Evolutionary conservation across 2,888 invertebrate species (phyloP).

Genomic region (Callinectes sapidus): DNA sequence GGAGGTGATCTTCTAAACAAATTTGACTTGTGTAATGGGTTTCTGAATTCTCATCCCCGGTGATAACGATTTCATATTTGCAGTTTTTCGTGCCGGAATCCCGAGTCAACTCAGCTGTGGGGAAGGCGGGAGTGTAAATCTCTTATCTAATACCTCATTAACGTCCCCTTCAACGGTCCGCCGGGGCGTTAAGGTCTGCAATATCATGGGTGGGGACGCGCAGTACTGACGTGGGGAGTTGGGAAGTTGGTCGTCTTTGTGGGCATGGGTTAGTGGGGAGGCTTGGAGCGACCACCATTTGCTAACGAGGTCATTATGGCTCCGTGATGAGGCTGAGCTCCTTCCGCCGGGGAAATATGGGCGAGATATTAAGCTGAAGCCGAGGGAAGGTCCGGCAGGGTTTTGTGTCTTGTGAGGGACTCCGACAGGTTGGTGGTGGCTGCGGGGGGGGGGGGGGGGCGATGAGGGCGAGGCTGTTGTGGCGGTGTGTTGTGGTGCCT

Average conservation of each 20-base stretch:
- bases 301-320: constrained; percentile 33
- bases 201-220: background rate
- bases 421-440: background rate
- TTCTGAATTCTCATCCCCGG: background rate
- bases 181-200: background rate
- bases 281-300: background rate
- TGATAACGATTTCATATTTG: constrained; percentile 3
- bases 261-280: background rate
- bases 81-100: background rate
- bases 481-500: background rate
- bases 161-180: background rate
- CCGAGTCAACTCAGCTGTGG: background rate
- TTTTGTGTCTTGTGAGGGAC: constrained; percentile 7
- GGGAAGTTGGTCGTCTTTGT: background rate
- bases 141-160: constrained; percentile 23
- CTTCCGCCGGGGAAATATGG: constrained; percentile 13
- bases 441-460: too few relatives aligned
- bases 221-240: background rate
- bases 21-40: constrained; percentile 5
- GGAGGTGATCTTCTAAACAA: background rate
- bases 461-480: background rate
- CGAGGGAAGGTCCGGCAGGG: background rate
- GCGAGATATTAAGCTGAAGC: constrained; percentile 13
- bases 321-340: constrained; percentile 16
- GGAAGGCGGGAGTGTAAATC: constrained; percentile 5